Evolutionary conservation across 1,140 invertebrate species (phyloP), one percentile per base, ranked within the genome.

Genomic region (Daktulosphaira vitifoliae): DNA sequence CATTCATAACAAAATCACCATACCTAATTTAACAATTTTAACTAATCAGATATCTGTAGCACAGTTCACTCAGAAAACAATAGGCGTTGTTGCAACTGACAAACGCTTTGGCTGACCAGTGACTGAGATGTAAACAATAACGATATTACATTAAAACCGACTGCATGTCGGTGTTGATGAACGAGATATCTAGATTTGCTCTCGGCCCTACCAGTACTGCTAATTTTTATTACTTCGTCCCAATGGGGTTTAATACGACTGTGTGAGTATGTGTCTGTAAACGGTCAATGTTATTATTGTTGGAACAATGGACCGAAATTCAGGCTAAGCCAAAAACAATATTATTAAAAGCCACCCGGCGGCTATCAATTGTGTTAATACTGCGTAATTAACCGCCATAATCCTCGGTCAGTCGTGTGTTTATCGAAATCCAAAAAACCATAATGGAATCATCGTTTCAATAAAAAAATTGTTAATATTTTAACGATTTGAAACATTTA

Each of bases 371-470:
- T 39, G 53, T 22, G 22, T 56, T 56, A 56, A 56, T 56, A 37
- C 53, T 37, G 53, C 38, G 53, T 56, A 56, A 56, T 56, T 56
- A 59, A 59, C 54, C 54, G 54, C 54, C 38, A 29, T 62, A 62
- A 62, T 62, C 29, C 29, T 6, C 29, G 29, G 5, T 11, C 29
- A 11, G 11, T 33, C 11, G 29, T 33, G 29, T 11, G 29, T 33
- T 33, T 33, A n/a, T 33, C 5, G 11, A 5, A 33, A 33, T 33
- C 5, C 5, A 33, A 33, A 33, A 33, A 33, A 33, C 11, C 29
- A 33, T 33, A 6, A 33, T 33, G 29, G 11, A 33, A 33, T 33
- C 29, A 33, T 33, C 11, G 5, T 33, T 5, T 33, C 29, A 33
- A 33, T n/a, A n/a, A n/a, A n/a, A n/a, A n/a, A n/a, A n/a, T n/a